These are phyloP conservation scores for Limulus polyphemus DNA, from an alignment of 2,888 invertebrate species.

Conservation along the genomic window DNA sequence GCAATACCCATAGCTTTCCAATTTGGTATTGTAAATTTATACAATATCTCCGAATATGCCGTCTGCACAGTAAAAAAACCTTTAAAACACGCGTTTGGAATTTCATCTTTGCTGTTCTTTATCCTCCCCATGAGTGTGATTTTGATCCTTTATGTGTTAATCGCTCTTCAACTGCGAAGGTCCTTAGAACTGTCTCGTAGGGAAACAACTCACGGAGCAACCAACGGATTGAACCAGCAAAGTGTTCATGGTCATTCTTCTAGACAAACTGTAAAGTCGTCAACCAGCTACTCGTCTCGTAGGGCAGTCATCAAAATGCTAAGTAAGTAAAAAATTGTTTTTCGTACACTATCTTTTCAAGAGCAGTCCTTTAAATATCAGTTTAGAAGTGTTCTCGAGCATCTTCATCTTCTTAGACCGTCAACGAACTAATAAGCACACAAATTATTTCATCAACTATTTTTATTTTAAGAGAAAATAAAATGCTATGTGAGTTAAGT, in stretches of 20 bases:
- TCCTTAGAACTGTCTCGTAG: slow-evolving; percentile 10
- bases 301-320: slow-evolving; percentile 46
- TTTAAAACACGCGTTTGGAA: slow-evolving; percentile 58
- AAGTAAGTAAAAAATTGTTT: slow-evolving; percentile 39
- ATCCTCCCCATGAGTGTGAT: slow-evolving; percentile 70
- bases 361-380: no score
- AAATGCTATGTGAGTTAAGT: no score
- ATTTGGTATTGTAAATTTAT: slow-evolving; percentile 48
- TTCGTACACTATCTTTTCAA: no score
- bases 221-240: no score
- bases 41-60: slow-evolving; percentile 10
- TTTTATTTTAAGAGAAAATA: no score
- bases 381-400: no score
- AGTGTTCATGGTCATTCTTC: no score
- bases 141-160: slow-evolving; percentile 53
- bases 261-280: not conserved
- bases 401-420: no score
- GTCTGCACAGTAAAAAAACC: slow-evolving; percentile 42
- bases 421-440: no score
- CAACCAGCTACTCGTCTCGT: slow-evolving; percentile 13
- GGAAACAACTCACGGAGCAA: no score
- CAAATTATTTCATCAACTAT: no score
- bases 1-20: slow-evolving; percentile 44
- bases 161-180: slow-evolving; percentile 31
- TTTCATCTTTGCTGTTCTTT: slow-evolving; percentile 66